A percentile compares a stretch with the other conserved stretches of the same genome.
These are phyloP conservation scores for Bungarus multicinctus DNA, from an alignment of 2,113 vertebrate genomes.

Conservation along the genomic window DNA sequence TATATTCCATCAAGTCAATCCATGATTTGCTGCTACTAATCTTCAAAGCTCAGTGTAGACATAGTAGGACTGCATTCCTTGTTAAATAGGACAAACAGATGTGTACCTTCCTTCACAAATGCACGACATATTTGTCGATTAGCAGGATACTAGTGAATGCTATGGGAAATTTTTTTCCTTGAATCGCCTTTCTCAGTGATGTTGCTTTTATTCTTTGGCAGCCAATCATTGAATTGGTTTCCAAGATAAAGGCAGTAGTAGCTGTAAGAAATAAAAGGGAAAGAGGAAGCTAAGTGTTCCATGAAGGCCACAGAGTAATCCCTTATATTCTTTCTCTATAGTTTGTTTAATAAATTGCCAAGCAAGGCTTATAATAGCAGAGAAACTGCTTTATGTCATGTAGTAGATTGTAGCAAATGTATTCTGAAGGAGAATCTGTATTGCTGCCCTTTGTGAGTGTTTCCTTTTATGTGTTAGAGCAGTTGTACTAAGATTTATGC, in stretches of 20 bases:
- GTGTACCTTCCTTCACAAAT: not conserved
- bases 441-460: not conserved
- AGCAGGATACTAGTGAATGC: not conserved
- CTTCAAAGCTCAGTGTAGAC: not conserved
- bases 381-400: not conserved
- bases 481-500: not conserved
- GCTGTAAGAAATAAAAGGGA: not conserved
- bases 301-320: not conserved
- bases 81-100: not conserved
- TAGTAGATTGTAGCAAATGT: not conserved
- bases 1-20: not conserved
- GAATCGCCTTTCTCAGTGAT: not conserved
- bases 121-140: not conserved
- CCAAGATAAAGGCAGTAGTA: not conserved
- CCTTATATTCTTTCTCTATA: not conserved
- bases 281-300: not conserved
- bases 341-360: not conserved
- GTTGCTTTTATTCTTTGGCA: not conserved
- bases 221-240: not conserved
- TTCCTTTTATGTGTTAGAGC: fast-evolving
- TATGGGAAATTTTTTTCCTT: not conserved
- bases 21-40: not conserved
- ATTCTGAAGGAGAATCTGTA: not conserved
- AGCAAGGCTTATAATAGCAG: not conserved
- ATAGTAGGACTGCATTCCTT: not conserved